These are phyloP conservation scores for Meleagris gallopavo DNA, from an alignment of 2,113 vertebrate genomes.

Conservation along the genomic window DNA sequence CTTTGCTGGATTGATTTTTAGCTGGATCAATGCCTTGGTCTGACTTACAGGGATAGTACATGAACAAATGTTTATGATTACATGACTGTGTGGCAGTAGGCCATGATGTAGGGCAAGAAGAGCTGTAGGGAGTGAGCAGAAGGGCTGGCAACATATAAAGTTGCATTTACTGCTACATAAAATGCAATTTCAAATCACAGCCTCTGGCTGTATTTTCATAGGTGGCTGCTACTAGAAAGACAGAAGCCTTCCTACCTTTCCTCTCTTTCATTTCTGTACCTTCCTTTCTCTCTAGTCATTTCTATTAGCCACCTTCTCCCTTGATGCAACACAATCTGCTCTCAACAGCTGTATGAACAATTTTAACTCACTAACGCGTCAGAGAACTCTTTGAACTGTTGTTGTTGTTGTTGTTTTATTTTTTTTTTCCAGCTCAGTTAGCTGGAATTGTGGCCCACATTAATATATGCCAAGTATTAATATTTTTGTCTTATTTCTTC, in stretches of 20 bases:
- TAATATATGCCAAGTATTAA: neutral
- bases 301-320: neutral
- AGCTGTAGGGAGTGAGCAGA: neutral
- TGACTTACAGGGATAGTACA: neutral
- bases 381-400: neutral
- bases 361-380: neutral
- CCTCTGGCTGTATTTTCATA: constrained; percentile 25
- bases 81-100: neutral
- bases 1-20: neutral
- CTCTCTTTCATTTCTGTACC: neutral
- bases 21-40: neutral
- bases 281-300: neutral
- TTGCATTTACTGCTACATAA: neutral
- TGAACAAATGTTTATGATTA: neutral
- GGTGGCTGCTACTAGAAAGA: neutral
- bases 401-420: no score
- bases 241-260: neutral
- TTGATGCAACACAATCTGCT: neutral
- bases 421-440: neutral
- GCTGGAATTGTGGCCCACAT: neutral
- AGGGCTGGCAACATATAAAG: neutral
- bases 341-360: neutral
- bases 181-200: neutral
- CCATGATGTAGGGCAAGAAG: neutral
- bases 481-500: neutral